Evolutionary conservation across 1,140 invertebrate genomes (phyloP), one percentile per base, ranked within the genome.

Genomic region (Condylostylus longicornis): DNA sequence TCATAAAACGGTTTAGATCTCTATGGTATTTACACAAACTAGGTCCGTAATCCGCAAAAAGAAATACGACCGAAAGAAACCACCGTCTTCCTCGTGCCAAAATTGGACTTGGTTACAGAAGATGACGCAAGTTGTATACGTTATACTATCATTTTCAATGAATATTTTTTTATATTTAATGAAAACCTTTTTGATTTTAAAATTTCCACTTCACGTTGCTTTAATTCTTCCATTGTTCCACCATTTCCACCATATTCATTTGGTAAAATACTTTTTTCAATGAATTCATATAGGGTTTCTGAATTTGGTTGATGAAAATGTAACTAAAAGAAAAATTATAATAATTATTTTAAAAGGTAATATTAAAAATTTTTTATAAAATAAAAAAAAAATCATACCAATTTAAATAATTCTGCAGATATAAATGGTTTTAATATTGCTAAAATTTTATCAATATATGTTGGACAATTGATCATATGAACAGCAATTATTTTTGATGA

Each of bases 401-500:
- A 22, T 30, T 52, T 54, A 21, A 51, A 59, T 13, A 78, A 67
- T 58, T 78, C 75, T 10, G 67, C 64, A 55, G 73, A 77, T 18
- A 78, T 65, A 39, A 75, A 70, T 0, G 75, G 74, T 48, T 74
- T 75, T 25, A 74, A 63, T 27, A 79, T 53, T 21, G 64, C 64
- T 34, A 74, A 61, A 35, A 75, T 63, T 41, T 68, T 68, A 48
- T 75, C 70, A 37, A 77, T 63, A 54, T 75, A 76, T 2, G 68
- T 56, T 0, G 72, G 69, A 4, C 68, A 66, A 46, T 78, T 77
- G 23, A 78, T 66, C 39, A 82, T 70, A 55, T 84, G 79, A 25
- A 83, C 74, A 42, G 75, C 73, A 49, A 78, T 79, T 37, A 83
- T 65, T 44, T 76, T 67, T 25, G 78, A 68, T 1, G 79, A 79